Evolutionary conservation across 2,888 invertebrate species (phyloP).

Genomic region (Nysson spinosus): DNA sequence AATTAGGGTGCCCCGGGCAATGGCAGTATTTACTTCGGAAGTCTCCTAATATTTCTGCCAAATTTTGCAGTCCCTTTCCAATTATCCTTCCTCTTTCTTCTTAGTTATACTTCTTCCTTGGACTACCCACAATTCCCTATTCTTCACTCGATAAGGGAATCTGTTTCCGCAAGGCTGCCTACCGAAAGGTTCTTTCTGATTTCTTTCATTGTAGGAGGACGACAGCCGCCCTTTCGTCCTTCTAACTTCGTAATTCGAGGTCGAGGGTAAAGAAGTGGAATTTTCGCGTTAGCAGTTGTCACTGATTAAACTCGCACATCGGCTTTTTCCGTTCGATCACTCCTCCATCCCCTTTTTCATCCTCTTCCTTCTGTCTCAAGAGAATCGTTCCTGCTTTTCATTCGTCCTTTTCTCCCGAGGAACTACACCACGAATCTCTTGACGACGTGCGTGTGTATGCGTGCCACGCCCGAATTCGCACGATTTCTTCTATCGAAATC

Average conservation of each 20-base stretch:
- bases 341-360: constrained; percentile 4
- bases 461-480: not conserved
- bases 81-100: constrained; percentile 1
- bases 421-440: not conserved
- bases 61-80: not conserved
- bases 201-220: constrained; percentile 15
- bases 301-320: constrained; percentile 55
- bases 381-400: constrained; percentile 13
- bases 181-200: not conserved
- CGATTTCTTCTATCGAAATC: constrained; percentile 31
- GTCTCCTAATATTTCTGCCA: constrained; percentile 39
- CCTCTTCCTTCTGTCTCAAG: not conserved
- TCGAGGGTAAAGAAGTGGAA: constrained; percentile 24
- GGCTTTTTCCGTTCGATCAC: constrained; percentile 46
- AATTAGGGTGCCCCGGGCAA: constrained; percentile 37
- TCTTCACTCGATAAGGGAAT: not conserved
- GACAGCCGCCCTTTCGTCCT: not conserved
- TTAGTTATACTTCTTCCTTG: not conserved
- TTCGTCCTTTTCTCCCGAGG: not conserved
- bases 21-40: constrained; percentile 44
- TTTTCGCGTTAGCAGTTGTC: constrained; percentile 44
- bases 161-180: not conserved
- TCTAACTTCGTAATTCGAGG: constrained; percentile 19
- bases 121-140: constrained; percentile 15
- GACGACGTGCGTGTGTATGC: not conserved